Conservation (phyloP, 2,797 vertebrate species). For the Microctenopoma lineatum region DNA sequence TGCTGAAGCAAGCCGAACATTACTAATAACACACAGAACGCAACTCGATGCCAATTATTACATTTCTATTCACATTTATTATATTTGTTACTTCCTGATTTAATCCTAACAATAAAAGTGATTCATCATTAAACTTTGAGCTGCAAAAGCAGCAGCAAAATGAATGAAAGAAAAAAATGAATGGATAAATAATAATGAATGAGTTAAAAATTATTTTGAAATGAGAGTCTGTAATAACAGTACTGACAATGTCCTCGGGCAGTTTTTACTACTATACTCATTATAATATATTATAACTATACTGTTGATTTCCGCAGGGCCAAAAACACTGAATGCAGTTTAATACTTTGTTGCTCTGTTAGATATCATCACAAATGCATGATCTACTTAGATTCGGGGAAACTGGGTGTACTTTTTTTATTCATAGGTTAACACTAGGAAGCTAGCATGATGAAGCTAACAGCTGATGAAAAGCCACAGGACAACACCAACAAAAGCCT, state of each 20-base stretch:
- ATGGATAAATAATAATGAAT: not conserved
- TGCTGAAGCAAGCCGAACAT: not conserved
- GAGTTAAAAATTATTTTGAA: not conserved
- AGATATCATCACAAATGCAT: not conserved
- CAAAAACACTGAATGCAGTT: not conserved
- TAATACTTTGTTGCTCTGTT: not conserved
- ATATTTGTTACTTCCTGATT: not conserved
- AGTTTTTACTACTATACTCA: not conserved
- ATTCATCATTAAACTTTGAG: not conserved
- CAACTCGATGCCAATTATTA: not conserved
- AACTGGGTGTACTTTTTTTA: not conserved
- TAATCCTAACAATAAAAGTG: not conserved
- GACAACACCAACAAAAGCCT: not conserved
- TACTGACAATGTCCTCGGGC: no score
- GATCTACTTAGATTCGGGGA: not conserved
- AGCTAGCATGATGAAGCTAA: conserved; percentile 61
- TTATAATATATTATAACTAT: not conserved
- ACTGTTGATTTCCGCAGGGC: no score
- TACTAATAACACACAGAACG: not conserved
- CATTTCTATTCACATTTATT: not conserved
- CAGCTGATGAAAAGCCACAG: conserved; percentile 47
- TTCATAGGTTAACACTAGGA: not conserved
- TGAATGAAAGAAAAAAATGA: not conserved
- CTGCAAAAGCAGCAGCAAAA: not conserved
- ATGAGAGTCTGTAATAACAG: not conserved